phyloP scores from a whole-genome alignment of 2,888 invertebrate species.

The Melieria omissa region DNA sequence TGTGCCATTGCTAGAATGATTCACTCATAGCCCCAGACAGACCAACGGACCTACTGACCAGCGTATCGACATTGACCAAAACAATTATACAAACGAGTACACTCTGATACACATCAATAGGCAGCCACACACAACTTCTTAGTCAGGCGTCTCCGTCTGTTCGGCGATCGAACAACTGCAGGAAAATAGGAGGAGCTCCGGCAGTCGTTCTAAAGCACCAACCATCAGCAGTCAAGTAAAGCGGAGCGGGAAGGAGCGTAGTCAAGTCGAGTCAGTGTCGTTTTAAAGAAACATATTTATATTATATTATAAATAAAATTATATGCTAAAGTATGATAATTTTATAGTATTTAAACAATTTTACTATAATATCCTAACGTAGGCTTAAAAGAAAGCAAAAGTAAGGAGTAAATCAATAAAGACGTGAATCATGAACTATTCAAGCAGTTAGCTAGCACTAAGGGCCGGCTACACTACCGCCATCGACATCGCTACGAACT shows the following conservation, averaged over 20 bases:
- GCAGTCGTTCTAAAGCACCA: too few species aligned
- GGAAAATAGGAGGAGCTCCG: too few species aligned
- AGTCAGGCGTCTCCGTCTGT: too few species aligned
- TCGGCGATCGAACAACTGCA: too few species aligned
- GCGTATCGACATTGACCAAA: neutral
- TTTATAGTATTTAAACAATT: conserved; percentile 46
- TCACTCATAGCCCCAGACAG: conserved; percentile 10
- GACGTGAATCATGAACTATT: conserved; percentile 22
- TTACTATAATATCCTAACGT: conserved; percentile 32
- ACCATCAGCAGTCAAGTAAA: neutral
- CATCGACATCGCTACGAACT: too few species aligned
- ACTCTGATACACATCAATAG: too few species aligned
- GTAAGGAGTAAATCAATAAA: conserved; percentile 24
- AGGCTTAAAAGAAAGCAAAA: conserved; percentile 8
- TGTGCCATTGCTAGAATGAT: conserved; percentile 28
- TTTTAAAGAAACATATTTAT: conserved; percentile 27
- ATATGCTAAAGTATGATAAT: conserved; percentile 40
- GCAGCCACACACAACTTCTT: too few species aligned
- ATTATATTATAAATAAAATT: conserved; percentile 26
- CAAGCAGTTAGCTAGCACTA: too few species aligned
- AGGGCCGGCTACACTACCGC: too few species aligned
- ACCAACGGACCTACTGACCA: conserved; percentile 3
- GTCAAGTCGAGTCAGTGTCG: conserved; percentile 31
- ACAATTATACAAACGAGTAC: too few species aligned
- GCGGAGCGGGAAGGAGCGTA: neutral